phyloP scores from a whole-genome alignment of 2,888 invertebrate genomes.

The Rutpela maculata region DNA sequence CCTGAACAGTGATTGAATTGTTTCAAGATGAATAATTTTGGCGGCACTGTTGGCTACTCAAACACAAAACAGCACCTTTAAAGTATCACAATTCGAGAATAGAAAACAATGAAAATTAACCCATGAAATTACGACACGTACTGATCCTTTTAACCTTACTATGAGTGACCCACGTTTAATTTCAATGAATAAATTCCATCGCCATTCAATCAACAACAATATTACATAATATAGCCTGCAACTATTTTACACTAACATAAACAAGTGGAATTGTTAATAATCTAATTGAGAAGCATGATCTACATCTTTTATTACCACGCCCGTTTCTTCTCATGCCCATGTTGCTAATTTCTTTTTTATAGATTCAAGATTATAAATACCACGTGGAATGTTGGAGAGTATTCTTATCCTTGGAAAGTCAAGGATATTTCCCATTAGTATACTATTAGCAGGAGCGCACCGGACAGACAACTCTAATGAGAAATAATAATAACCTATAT shows the following conservation, averaged over 20 bases:
- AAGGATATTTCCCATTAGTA: neutral
- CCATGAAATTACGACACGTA: neutral
- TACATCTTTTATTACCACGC: conserved; percentile 25
- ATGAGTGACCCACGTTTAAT: neutral
- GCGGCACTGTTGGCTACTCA: too few relatives aligned
- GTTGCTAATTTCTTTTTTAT: neutral
- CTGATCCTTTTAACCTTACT: neutral
- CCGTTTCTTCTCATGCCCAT: conserved; percentile 13
- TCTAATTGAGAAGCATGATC: conserved; percentile 39
- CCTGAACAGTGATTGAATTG: too few relatives aligned
- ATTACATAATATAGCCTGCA: conserved; percentile 30
- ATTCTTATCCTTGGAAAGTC: conserved; percentile 9
- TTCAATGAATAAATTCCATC: neutral
- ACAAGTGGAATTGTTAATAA: conserved; percentile 28
- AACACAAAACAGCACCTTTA: too few relatives aligned
- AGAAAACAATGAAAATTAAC: too few relatives aligned
- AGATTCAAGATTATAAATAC: neutral
- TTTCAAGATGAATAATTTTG: too few relatives aligned
- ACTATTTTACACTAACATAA: conserved; percentile 35
- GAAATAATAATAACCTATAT: neutral
- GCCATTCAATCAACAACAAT: neutral
- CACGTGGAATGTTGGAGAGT: conserved; percentile 17
- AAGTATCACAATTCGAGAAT: too few relatives aligned
- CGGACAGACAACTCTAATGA: neutral
- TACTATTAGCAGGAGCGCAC: neutral